These are phyloP conservation scores for Holothuria leucospilota DNA, from an alignment of 53 echinoderm and acorn worm genomes.

Conservation along the genomic window DNA sequence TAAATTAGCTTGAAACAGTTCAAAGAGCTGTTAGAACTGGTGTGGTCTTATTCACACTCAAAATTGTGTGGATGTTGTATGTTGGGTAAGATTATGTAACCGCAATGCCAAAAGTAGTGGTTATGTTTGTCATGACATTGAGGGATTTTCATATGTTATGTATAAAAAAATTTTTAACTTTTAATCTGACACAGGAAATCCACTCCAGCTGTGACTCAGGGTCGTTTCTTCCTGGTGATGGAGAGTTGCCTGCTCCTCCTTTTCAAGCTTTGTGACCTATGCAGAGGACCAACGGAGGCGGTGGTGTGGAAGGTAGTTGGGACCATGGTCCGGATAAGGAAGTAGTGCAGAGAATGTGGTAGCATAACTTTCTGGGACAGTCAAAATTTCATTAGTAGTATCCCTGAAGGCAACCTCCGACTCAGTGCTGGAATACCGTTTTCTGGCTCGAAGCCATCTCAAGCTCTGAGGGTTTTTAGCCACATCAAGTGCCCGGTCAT, in stretches of 20 bases:
- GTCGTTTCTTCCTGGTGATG: neutral
- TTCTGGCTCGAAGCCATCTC: conserved; percentile 53
- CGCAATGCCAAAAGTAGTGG: no score
- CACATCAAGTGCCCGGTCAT: conserved; percentile 48
- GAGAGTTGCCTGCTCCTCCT: neutral
- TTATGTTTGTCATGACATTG: no score
- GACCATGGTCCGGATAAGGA: neutral
- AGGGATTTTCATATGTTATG: no score
- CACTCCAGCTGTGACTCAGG: no score
- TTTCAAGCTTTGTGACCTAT: neutral
- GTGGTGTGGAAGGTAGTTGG: neutral
- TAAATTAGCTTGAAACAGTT: no score
- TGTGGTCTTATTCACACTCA: no score
- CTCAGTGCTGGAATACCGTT: conserved; percentile 63
- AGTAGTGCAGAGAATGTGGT: conserved; percentile 36
- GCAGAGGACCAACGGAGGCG: neutral
- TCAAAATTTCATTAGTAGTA: conserved; percentile 35
- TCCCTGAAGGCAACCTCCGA: conserved; percentile 58
- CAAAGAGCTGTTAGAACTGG: no score
- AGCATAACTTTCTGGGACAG: conserved; percentile 23
- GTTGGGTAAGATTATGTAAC: no score
- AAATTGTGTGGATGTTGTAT: no score
- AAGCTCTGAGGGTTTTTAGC: conserved; percentile 51
- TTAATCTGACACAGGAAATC: no score
- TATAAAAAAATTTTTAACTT: no score